Evolutionary conservation across 2,888 invertebrate genomes (phyloP).

Genomic region (Nemotelus pantherinus): DNA sequence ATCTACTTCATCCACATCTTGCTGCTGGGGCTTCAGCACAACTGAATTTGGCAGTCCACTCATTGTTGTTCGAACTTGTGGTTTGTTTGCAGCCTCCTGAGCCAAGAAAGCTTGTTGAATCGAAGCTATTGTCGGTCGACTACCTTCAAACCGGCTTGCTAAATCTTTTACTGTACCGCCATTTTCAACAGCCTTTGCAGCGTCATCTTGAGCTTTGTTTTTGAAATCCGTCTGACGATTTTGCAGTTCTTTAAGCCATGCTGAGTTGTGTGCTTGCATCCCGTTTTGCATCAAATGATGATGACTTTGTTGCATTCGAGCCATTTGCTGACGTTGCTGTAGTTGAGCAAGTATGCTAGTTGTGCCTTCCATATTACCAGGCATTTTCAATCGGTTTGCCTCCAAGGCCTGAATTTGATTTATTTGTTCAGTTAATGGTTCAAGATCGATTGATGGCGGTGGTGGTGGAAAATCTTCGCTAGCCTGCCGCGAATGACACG

Average conservation of each 20-base stretch:
- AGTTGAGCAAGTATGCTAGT: constrained; percentile 71
- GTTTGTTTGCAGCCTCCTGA: constrained; percentile 60
- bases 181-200: background rate
- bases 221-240: constrained; percentile 77
- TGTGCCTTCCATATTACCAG: constrained; percentile 62
- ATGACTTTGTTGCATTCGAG: constrained; percentile 64
- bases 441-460: constrained; percentile 80
- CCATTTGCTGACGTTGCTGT: constrained; percentile 73
- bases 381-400: constrained; percentile 62
- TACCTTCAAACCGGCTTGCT: constrained; percentile 81
- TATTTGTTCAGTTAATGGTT: constrained; percentile 72
- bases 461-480: constrained; percentile 92
- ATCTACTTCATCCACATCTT: constrained; percentile 49
- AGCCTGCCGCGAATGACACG: constrained; percentile 83
- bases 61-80: constrained; percentile 65
- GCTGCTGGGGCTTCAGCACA: constrained; percentile 27
- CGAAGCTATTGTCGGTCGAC: constrained; percentile 49
- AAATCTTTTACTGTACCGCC: constrained; percentile 75
- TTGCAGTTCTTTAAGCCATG: constrained; percentile 82
- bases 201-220: constrained; percentile 61
- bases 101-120: constrained; percentile 58
- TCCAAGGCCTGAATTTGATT: constrained; percentile 65
- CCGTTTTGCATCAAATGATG: constrained; percentile 59
- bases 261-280: constrained; percentile 58
- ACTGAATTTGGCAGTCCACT: constrained; percentile 62